Percentiles rank a stretch among this genome's conserved stretches.
Evolutionary conservation across 1,140 invertebrate species (phyloP).

Genomic region (Leptinotarsa undecemlineata): DNA sequence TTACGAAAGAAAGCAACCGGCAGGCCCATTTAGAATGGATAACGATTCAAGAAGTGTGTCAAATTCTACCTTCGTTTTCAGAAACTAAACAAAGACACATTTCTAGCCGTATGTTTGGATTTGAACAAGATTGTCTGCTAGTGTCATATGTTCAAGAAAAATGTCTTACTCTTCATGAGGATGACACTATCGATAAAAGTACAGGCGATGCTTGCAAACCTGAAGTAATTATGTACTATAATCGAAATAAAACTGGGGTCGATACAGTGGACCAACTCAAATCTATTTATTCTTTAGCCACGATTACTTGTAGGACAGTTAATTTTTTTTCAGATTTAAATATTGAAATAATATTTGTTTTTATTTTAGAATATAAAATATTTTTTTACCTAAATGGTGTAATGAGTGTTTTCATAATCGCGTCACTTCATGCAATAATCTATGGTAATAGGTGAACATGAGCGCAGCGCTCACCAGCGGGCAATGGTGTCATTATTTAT

Average conservation of each 20-base stretch:
- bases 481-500: too few species aligned
- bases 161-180: conserved; percentile 40
- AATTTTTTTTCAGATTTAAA: too few species aligned
- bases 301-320: conserved; percentile 23
- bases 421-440: too few species aligned
- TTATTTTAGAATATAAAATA: too few species aligned
- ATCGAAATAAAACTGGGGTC: not conserved
- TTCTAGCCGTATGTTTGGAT: conserved; percentile 11
- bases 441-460: too few species aligned
- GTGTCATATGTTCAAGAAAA: conserved; percentile 24
- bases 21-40: conserved; percentile 43
- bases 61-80: not conserved
- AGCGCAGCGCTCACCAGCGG: too few species aligned
- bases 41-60: conserved; percentile 44
- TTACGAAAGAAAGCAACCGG: conserved; percentile 50
- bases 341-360: too few species aligned
- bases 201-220: not conserved
- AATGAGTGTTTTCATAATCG: too few species aligned
- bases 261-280: conserved; percentile 25
- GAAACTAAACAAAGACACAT: not conserved
- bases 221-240: not conserved
- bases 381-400: too few species aligned
- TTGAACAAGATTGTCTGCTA: not conserved
- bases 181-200: conserved; percentile 31
- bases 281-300: conserved; percentile 29